Conservation (phyloP, 2,888 invertebrate genomes). For the Parelbella ahira region DNA sequence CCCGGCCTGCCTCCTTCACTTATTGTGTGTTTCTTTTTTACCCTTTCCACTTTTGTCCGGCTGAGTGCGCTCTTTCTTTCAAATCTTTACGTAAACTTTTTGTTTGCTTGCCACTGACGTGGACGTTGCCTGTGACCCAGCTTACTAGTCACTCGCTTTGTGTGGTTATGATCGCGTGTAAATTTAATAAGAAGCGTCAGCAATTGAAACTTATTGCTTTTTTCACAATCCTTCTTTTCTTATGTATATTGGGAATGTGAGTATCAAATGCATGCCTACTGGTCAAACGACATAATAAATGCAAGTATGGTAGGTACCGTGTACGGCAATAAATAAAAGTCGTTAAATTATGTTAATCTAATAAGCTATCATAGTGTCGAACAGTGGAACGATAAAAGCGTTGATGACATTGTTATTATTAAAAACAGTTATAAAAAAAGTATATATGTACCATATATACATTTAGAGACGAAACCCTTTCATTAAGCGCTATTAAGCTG, state of each 20-base stretch:
- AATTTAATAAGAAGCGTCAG: slow-evolving; percentile 9
- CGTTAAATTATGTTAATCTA: too few relatives aligned
- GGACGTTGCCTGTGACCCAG: slow-evolving; percentile 56
- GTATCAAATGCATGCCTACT: too few relatives aligned
- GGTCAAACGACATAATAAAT: too few relatives aligned
- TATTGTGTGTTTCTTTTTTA: slow-evolving; percentile 65
- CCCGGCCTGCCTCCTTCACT: slow-evolving; percentile 50
- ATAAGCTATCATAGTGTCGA: too few relatives aligned
- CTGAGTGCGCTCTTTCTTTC: slow-evolving; percentile 61
- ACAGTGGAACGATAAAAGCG: too few relatives aligned
- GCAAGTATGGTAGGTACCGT: too few relatives aligned
- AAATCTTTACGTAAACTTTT: slow-evolving; percentile 51
- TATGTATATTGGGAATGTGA: too few relatives aligned
- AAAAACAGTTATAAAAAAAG: too few relatives aligned
- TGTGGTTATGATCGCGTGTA: slow-evolving; percentile 18
- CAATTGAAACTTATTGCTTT: slow-evolving; percentile 2
- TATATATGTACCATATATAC: too few relatives aligned
- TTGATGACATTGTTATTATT: too few relatives aligned
- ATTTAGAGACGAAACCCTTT: slow-evolving; percentile 48
- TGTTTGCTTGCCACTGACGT: slow-evolving; percentile 55
- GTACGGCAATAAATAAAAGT: too few relatives aligned
- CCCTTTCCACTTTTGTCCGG: slow-evolving; percentile 54
- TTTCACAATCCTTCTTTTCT: too few relatives aligned
- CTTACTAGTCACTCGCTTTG: slow-evolving; percentile 35
- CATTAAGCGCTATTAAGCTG: slow-evolving; percentile 54